phyloP scores from a whole-genome alignment of 2,888 invertebrate genomes.

The Athalia rosae region DNA sequence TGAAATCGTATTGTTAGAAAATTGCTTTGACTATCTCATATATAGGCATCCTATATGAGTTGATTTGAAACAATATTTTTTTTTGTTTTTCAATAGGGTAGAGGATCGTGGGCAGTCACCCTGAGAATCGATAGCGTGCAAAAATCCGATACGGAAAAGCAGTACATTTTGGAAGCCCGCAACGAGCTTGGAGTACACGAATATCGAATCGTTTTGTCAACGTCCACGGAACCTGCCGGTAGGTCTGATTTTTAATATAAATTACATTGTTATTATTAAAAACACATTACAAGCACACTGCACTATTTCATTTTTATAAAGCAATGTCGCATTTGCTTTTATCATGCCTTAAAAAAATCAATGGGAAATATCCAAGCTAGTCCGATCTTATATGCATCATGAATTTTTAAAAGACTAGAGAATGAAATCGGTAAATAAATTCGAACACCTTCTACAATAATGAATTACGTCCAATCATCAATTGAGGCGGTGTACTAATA shows the following conservation, averaged over 20 bases:
- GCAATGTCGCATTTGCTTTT: slow-evolving; percentile 22
- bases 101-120: slow-evolving; percentile 81
- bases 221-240: slow-evolving; percentile 78
- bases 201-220: slow-evolving; percentile 83
- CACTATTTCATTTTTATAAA: slow-evolving; percentile 28
- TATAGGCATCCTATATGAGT: neutral
- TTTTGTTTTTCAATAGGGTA: slow-evolving; percentile 75
- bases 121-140: slow-evolving; percentile 81
- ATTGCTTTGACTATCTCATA: no score
- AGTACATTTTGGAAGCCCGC: slow-evolving; percentile 80
- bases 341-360: slow-evolving; percentile 9
- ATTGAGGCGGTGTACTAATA: slow-evolving; percentile 23
- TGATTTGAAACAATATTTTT: slow-evolving; percentile 20
- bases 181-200: slow-evolving; percentile 82
- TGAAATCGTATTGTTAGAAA: neutral
- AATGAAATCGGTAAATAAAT: neutral
- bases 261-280: slow-evolving; percentile 43
- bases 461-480: slow-evolving; percentile 10
- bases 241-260: slow-evolving; percentile 56
- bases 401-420: neutral
- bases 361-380: neutral
- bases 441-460: neutral
- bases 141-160: slow-evolving; percentile 85
- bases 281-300: slow-evolving; percentile 45
- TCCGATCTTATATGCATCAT: neutral